Percentiles rank a stretch among this genome's conserved stretches.
Evolutionary conservation across 2,113 vertebrate species (phyloP).

Genomic region (Illadopsis cleaveri): DNA sequence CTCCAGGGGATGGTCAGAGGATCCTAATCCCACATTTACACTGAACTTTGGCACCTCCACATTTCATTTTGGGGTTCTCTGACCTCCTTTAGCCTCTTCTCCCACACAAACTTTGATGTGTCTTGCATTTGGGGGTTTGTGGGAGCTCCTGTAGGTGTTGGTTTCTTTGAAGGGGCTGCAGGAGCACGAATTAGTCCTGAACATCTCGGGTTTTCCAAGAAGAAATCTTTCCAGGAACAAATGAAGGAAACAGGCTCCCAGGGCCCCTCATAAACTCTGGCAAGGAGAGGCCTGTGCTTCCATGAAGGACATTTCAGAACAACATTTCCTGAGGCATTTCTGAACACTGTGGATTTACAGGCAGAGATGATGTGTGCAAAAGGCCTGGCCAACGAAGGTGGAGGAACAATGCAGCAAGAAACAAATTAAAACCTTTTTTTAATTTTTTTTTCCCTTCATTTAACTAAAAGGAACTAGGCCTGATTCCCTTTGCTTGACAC

Average conservation of each 20-base stretch:
- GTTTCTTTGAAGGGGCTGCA: neutral
- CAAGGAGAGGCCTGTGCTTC: neutral
- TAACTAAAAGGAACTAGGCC: neutral
- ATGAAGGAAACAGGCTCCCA: neutral
- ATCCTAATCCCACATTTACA: neutral
- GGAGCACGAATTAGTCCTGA: neutral
- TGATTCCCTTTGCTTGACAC: conserved; percentile 5
- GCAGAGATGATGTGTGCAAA: neutral
- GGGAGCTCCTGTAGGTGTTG: neutral
- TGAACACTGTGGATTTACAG: neutral
- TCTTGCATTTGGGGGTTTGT: neutral
- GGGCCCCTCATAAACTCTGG: neutral
- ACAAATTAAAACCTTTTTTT: neutral
- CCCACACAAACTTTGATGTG: too few relatives aligned
- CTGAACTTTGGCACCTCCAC: neutral
- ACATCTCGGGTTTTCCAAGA: neutral
- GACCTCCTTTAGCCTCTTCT: neutral
- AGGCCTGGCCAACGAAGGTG: neutral
- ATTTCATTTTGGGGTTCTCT: neutral
- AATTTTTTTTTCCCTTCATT: neutral
- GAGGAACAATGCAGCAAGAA: neutral
- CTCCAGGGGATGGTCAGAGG: neutral
- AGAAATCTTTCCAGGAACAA: neutral
- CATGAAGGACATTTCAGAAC: neutral
- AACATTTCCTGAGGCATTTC: conserved; percentile 38